phyloP scores from a whole-genome alignment of 2,113 vertebrate species.

The Perca flavescens region DNA sequence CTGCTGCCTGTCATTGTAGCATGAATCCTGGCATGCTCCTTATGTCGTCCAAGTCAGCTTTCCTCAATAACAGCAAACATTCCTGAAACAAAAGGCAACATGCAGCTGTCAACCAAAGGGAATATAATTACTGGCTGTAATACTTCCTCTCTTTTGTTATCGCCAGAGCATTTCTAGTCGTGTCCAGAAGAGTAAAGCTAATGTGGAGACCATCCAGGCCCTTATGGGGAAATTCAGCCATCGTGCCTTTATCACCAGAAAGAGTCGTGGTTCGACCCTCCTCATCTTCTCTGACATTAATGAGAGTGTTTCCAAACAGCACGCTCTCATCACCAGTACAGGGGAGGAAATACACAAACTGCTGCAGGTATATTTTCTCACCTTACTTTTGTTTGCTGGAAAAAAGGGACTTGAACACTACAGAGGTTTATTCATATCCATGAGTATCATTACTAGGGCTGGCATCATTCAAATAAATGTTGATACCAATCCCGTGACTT shows the following conservation, averaged over 20 bases:
- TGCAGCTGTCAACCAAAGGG: slow-evolving; percentile 16
- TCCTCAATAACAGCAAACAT: slow-evolving; percentile 15
- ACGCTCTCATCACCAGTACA: slow-evolving; percentile 67
- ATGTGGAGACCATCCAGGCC: slow-evolving; percentile 78
- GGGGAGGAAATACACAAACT: slow-evolving; percentile 78
- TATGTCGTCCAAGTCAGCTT: slow-evolving; percentile 2
- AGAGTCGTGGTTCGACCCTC: slow-evolving; percentile 65
- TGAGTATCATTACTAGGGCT: not conserved
- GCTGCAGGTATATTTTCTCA: slow-evolving; percentile 62
- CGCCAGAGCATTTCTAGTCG: slow-evolving; percentile 73
- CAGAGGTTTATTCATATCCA: not conserved
- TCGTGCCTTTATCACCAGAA: slow-evolving; percentile 74
- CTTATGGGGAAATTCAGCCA: slow-evolving; percentile 78
- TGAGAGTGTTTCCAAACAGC: slow-evolving; percentile 75
- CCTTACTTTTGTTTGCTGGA: not conserved
- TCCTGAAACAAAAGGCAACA: slow-evolving; percentile 9
- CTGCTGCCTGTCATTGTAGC: not conserved
- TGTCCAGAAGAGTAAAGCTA: slow-evolving; percentile 83
- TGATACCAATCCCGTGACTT: too few species aligned
- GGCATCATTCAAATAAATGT: too few species aligned
- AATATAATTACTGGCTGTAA: slow-evolving; percentile 13
- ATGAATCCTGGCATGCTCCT: not conserved
- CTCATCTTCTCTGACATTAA: slow-evolving; percentile 76
- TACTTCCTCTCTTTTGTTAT: slow-evolving; percentile 19
- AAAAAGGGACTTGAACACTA: not conserved